Evolutionary conservation across 1,140 invertebrate genomes (phyloP).

Genomic region (Heliconius hermathena): DNA sequence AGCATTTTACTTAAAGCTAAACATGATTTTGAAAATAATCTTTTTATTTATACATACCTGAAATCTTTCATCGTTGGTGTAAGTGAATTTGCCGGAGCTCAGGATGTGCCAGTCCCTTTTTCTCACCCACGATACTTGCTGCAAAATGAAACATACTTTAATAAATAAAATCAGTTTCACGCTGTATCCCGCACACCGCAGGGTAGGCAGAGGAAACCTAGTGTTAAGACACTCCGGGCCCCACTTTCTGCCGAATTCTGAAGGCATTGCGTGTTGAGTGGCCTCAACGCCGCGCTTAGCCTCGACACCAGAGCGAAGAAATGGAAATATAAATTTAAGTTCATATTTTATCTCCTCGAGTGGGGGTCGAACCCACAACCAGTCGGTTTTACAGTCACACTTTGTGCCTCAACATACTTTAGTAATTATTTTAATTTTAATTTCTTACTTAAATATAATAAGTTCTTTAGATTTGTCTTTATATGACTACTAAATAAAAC

Average conservation of each 20-base stretch:
- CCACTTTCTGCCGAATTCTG: neutral
- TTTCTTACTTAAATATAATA: too few relatives aligned
- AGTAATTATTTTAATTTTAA: too few relatives aligned
- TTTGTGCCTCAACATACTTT: neutral
- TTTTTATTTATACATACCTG: constrained; percentile 69
- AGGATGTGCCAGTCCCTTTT: constrained; percentile 95
- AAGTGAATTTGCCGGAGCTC: constrained; percentile 93
- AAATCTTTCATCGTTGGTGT: constrained; percentile 95
- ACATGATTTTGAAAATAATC: constrained; percentile 9
- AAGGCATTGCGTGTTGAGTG: neutral
- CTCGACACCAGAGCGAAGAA: neutral
- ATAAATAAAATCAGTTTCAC: too few relatives aligned
- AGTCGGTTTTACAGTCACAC: neutral
- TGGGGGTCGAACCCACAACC: neutral
- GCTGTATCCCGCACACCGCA: neutral
- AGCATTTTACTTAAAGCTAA: too few relatives aligned
- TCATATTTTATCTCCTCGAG: neutral
- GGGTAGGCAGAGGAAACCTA: neutral
- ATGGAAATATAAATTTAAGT: neutral
- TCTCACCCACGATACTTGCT: constrained; percentile 95
- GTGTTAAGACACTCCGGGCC: neutral
- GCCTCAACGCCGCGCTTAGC: neutral
- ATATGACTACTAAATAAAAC: too few relatives aligned
- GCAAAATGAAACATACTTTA: constrained; percentile 41
- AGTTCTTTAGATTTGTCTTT: too few relatives aligned